These are phyloP conservation scores for Drosophila nigrodunni DNA, from an alignment of 1,140 invertebrate species.

Conservation along the genomic window DNA sequence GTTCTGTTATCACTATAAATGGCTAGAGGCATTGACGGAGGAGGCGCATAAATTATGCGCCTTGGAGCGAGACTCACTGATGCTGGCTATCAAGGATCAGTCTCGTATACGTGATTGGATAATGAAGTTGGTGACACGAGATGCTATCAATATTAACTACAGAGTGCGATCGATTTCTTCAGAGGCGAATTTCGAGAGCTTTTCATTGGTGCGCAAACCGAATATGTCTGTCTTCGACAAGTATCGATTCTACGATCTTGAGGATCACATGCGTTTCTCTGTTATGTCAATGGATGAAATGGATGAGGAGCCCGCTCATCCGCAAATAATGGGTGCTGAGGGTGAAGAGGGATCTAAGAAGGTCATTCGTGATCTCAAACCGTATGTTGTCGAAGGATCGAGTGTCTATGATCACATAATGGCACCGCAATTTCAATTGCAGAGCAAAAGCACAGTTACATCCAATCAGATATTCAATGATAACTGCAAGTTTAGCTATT, in stretches of 20 bases:
- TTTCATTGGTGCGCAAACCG: constrained; percentile 59
- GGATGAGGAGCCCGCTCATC: constrained; percentile 20
- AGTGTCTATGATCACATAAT: constrained; percentile 85
- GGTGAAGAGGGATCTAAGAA: not conserved
- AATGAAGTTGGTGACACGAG: constrained; percentile 79
- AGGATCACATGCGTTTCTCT: constrained; percentile 62
- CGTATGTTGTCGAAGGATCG: constrained; percentile 68
- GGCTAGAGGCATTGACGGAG: constrained; percentile 70
- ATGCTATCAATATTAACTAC: constrained; percentile 76
- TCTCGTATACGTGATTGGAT: constrained; percentile 84
- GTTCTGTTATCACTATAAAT: constrained; percentile 75
- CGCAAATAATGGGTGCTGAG: constrained; percentile 5
- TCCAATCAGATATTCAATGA: constrained; percentile 83
- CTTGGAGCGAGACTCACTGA: constrained; percentile 70
- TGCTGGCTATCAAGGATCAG: constrained; percentile 77
- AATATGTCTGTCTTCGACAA: constrained; percentile 57
- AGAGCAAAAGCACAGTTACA: constrained; percentile 84
- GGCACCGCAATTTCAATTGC: constrained; percentile 70
- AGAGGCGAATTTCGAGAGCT: constrained; percentile 84
- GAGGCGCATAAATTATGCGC: constrained; percentile 83
- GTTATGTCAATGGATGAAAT: constrained; percentile 43
- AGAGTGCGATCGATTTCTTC: constrained; percentile 84
- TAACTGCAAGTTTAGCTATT: constrained; percentile 69
- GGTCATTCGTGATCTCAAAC: constrained; percentile 32
- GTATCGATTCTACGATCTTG: constrained; percentile 72